phyloP scores from a whole-genome alignment of 2,888 invertebrate species.

The Eupithecia abbreviata region DNA sequence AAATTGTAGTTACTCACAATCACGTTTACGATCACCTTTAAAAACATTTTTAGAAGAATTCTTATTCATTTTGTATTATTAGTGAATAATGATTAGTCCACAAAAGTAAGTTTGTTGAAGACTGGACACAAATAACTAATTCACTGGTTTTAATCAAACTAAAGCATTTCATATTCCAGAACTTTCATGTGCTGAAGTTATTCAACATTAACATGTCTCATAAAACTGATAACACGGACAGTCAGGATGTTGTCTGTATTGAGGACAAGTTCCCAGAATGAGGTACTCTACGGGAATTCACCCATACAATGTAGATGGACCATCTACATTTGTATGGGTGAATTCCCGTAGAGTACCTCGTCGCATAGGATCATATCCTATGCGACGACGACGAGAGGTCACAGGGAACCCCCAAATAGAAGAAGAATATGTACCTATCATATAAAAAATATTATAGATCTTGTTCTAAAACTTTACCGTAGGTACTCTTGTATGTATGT shows the following conservation, averaged over 20 bases:
- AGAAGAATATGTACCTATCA: no score
- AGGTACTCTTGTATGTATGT: no score
- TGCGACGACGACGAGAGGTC: no score
- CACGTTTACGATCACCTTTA: background rate
- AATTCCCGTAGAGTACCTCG: no score
- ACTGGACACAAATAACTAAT: background rate
- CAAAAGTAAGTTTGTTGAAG: background rate
- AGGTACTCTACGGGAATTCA: no score
- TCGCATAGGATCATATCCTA: no score
- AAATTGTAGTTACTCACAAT: background rate
- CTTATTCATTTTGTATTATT: background rate
- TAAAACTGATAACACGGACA: background rate
- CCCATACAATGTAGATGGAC: no score
- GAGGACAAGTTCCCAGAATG: background rate
- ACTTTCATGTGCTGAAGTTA: background rate
- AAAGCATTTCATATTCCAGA: background rate
- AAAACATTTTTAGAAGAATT: background rate
- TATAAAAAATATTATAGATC: no score
- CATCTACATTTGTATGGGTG: no score
- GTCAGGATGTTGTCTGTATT: background rate
- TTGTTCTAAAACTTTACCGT: no score
- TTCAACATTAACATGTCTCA: background rate
- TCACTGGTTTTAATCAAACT: background rate
- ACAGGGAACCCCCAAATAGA: no score
- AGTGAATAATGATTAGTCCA: background rate